A percentile compares a stretch with the other conserved stretches of the same genome.
Conservation (phyloP, 2,888 invertebrate species). For the Junonia oenone region DNA sequence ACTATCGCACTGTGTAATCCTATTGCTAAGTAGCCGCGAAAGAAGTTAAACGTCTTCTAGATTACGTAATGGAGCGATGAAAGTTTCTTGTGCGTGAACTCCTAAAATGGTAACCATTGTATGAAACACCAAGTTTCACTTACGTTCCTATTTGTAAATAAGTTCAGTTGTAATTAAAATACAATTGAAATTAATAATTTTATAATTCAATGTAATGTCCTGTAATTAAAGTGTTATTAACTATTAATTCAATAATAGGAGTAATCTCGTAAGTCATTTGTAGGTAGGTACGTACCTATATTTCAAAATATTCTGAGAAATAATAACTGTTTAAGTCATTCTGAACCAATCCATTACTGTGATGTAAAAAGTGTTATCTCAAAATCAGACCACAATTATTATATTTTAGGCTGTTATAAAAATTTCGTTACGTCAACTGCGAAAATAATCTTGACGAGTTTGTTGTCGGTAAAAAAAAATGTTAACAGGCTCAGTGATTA, state of each 20-base stretch:
- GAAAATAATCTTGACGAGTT: conserved; percentile 17
- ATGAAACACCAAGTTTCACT: not conserved
- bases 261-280: too few species aligned
- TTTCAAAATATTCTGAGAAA: not conserved
- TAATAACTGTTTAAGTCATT: not conserved
- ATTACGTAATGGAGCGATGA: conserved; percentile 8
- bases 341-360: not conserved
- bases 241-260: too few species aligned
- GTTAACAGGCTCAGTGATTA: conserved; percentile 18
- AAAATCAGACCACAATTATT: conserved; percentile 17
- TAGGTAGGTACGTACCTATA: not conserved
- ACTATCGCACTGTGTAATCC: conserved; percentile 59
- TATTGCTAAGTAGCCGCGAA: conserved; percentile 49
- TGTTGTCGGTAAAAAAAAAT: conserved; percentile 19
- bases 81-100: not conserved
- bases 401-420: conserved; percentile 19
- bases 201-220: too few species aligned
- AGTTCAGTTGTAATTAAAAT: too few species aligned
- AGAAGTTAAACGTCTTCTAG: conserved; percentile 25
- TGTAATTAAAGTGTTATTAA: too few species aligned
- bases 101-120: not conserved
- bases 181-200: not conserved
- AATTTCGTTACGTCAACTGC: conserved; percentile 17
- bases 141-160: not conserved
- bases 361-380: not conserved